A percentile compares a stretch with the other conserved stretches of the same genome.
phyloP scores from a whole-genome alignment of 2,113 vertebrate genomes.

The Tenrec ecaudatus region DNA sequence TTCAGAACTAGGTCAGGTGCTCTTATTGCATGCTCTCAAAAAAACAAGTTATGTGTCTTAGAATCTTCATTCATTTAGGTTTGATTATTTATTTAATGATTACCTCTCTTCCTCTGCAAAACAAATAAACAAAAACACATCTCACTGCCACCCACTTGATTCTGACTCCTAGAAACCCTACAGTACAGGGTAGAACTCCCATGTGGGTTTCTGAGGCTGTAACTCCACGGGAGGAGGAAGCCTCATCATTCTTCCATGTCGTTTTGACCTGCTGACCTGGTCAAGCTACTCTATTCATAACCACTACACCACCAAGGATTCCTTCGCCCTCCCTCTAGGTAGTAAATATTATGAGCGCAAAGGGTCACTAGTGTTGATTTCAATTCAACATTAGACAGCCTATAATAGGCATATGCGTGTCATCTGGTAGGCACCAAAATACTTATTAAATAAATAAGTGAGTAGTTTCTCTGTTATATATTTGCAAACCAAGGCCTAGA shows the following conservation, averaged over 20 bases:
- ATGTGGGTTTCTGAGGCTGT: no score
- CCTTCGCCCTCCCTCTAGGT: not conserved
- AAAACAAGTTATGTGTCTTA: not conserved
- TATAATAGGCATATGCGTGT: not conserved
- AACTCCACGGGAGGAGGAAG: no score
- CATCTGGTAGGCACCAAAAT: not conserved
- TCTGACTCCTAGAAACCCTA: no score
- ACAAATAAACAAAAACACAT: no score
- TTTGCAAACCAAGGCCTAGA: not conserved
- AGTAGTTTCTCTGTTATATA: not conserved
- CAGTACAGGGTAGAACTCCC: no score
- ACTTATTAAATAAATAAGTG: not conserved
- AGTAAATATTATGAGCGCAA: not conserved
- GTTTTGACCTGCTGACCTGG: no score
- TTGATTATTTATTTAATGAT: not conserved
- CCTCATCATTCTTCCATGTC: no score
- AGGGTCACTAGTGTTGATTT: not conserved
- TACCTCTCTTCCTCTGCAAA: not conserved
- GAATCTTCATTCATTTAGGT: not conserved
- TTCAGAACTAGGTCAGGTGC: not conserved
- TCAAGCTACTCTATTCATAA: no score
- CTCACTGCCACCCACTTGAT: no score
- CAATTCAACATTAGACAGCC: not conserved
- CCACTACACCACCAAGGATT: no score
- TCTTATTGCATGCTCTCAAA: slow-evolving; percentile 14